Evolutionary conservation across 2,888 invertebrate species (phyloP).

Genomic region (Pemphredon lugubris): DNA sequence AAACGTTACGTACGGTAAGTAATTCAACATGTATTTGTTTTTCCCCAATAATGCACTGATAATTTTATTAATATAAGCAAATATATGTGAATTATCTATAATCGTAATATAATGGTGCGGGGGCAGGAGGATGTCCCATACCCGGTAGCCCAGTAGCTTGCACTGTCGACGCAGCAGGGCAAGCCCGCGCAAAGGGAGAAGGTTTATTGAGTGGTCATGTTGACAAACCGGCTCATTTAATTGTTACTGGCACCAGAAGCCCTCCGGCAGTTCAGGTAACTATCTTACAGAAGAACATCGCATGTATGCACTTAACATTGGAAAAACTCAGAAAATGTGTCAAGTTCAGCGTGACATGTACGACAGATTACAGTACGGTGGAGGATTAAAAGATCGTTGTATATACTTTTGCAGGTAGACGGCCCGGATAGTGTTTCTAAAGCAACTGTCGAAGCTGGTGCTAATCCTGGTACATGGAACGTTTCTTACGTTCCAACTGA

Average conservation of each 20-base stretch:
- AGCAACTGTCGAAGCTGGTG: conserved; percentile 85
- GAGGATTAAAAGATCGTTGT: too few relatives aligned
- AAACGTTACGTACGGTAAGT: conserved; percentile 85
- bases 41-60: too few relatives aligned
- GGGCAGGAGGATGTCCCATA: conserved; percentile 77
- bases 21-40: background rate
- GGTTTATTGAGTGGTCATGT: conserved; percentile 83
- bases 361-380: too few relatives aligned
- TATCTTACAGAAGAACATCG: too few relatives aligned
- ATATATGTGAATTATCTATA: background rate
- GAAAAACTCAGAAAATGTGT: too few relatives aligned
- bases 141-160: conserved; percentile 83
- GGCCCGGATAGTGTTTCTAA: conserved; percentile 84
- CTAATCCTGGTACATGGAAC: conserved; percentile 90
- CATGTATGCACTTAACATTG: too few relatives aligned
- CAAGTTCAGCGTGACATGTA: conserved; percentile 1
- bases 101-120: background rate
- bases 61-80: background rate
- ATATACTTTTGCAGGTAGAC: conserved; percentile 81
- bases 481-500: conserved; percentile 95
- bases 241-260: conserved; percentile 78
- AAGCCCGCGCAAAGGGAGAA: conserved; percentile 84
- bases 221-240: conserved; percentile 83
- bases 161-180: conserved; percentile 83
- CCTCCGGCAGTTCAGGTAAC: conserved; percentile 79